These are phyloP conservation scores for Mycetomoellerius zeteki DNA, from an alignment of 1,140 invertebrate species.

Conservation along the genomic window DNA sequence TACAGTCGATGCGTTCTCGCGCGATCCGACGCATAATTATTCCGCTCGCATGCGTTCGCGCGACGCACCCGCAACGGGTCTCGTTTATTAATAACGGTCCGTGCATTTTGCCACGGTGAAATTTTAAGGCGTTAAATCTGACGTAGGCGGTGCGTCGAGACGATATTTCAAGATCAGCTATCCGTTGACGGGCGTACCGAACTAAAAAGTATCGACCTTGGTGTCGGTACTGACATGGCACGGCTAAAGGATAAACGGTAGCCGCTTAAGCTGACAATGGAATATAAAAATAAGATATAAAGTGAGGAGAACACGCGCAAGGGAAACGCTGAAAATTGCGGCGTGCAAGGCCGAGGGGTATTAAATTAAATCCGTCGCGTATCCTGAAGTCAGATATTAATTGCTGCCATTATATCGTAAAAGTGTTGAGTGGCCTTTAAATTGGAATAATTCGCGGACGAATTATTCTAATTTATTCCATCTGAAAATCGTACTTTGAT, in stretches of 20 bases:
- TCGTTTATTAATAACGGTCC: conserved; percentile 45
- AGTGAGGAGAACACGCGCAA: not conserved
- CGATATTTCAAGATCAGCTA: conserved; percentile 57
- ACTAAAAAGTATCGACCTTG: conserved; percentile 50
- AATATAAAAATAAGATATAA: conserved; percentile 50
- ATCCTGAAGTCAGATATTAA: not conserved
- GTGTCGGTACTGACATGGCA: conserved; percentile 5
- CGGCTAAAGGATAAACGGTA: conserved; percentile 26
- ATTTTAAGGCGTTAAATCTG: conserved; percentile 43
- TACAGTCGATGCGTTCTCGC: not conserved
- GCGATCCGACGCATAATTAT: conserved; percentile 18
- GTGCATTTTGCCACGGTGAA: conserved; percentile 14
- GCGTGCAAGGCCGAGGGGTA: not conserved
- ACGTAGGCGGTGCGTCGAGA: conserved; percentile 17
- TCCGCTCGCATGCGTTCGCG: not conserved
- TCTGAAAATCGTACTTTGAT: not conserved
- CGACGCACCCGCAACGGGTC: not conserved
- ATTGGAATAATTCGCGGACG: no score
- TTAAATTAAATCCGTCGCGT: conserved; percentile 19
- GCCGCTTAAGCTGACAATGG: conserved; percentile 31
- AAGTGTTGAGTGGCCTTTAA: not conserved
- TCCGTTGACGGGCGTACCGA: conserved; percentile 14
- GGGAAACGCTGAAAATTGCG: not conserved
- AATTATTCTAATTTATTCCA: not conserved
- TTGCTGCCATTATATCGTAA: conserved; percentile 2